phyloP scores from a whole-genome alignment of 2,797 vertebrate genomes.

The Helarctos malayanus region DNA sequence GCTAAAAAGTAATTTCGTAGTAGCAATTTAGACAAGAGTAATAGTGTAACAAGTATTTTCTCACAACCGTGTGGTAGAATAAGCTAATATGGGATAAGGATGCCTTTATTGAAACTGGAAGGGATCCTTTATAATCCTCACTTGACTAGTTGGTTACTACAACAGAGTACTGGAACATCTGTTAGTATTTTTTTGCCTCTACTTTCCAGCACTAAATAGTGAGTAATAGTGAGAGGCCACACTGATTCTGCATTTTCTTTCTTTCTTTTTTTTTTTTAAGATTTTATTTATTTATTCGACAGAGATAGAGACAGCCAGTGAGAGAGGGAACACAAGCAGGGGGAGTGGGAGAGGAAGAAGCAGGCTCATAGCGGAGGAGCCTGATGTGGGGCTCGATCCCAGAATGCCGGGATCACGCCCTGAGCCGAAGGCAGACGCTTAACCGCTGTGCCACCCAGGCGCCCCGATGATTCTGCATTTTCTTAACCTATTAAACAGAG shows the following conservation, averaged over 20 bases:
- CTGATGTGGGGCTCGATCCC: no score
- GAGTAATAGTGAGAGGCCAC: neutral
- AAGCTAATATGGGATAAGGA: neutral
- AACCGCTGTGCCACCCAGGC: no score
- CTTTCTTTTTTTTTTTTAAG: no score
- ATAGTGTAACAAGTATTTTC: neutral
- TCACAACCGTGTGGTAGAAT: neutral
- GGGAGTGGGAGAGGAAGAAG: no score
- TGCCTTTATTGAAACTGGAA: slow-evolving; percentile 14
- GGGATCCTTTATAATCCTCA: neutral
- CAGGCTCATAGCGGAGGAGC: no score
- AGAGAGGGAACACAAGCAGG: no score
- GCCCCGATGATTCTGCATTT: neutral
- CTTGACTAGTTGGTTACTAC: neutral
- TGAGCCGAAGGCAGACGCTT: no score
- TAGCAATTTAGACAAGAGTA: neutral
- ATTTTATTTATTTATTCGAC: no score
- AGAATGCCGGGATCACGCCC: no score
- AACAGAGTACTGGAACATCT: neutral
- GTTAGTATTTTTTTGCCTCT: neutral
- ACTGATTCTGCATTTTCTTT: neutral
- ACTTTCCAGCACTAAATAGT: slow-evolving; percentile 38
- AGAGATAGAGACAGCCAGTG: no score
- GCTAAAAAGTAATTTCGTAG: neutral
- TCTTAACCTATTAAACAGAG: neutral